phyloP scores from a whole-genome alignment of 2,797 vertebrate species.

The Natrix natrix region DNA sequence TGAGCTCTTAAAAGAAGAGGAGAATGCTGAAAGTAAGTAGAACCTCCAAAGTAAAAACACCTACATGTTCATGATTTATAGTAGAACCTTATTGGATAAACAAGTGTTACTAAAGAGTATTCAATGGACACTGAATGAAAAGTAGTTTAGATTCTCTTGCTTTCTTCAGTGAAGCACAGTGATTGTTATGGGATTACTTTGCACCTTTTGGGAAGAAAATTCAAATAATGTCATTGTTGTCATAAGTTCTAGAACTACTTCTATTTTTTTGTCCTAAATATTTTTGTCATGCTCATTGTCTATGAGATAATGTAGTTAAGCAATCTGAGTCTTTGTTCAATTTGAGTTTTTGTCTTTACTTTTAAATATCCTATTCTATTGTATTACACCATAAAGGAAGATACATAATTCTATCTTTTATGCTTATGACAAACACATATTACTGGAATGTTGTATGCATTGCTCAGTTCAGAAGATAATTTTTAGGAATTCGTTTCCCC shows the following conservation, averaged over 20 bases:
- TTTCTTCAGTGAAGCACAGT: background rate
- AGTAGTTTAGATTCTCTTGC: background rate
- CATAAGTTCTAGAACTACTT: background rate
- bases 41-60: fast-evolving
- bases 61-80: background rate
- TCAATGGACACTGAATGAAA: background rate
- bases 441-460: background rate
- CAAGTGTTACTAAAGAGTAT: background rate
- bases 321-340: background rate
- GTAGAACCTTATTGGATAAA: background rate
- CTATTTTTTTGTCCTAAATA: background rate
- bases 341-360: background rate
- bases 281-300: background rate
- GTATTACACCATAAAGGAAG: background rate
- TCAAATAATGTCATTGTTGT: background rate
- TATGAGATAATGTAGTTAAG: background rate
- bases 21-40: conserved; percentile 83
- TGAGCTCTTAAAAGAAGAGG: conserved; percentile 78
- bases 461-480: background rate
- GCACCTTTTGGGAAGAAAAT: background rate
- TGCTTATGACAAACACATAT: background rate
- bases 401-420: background rate
- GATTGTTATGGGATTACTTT: background rate
- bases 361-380: background rate
- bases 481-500: background rate